Percentiles rank a stretch among this genome's conserved stretches.
phyloP scores from a whole-genome alignment of 2,797 vertebrate species.

The Gephyroberyx darwinii region DNA sequence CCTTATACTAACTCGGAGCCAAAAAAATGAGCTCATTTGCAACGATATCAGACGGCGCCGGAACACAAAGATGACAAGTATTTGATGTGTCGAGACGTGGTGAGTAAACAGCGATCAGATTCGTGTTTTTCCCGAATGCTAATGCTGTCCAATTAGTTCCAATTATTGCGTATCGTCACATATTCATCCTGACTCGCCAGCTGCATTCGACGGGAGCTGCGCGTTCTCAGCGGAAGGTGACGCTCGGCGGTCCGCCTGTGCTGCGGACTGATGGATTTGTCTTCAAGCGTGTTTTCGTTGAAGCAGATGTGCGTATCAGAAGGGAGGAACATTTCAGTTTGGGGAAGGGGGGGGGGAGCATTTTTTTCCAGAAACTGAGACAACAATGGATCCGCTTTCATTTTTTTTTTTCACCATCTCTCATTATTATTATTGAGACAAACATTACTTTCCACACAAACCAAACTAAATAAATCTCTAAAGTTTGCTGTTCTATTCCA shows the following conservation, averaged over 20 bases:
- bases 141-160: slow-evolving; percentile 71
- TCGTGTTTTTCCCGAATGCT: slow-evolving; percentile 21
- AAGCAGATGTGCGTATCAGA: slow-evolving; percentile 41
- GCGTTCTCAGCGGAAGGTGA: not conserved
- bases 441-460: slow-evolving; percentile 33
- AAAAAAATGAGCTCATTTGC: slow-evolving; percentile 60
- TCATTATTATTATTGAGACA: slow-evolving; percentile 1
- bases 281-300: slow-evolving; percentile 41
- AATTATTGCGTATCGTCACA: slow-evolving; percentile 62
- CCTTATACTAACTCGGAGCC: slow-evolving; percentile 8
- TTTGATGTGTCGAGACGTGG: slow-evolving; percentile 52
- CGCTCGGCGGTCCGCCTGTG: slow-evolving; percentile 4
- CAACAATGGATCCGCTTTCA: slow-evolving; percentile 4
- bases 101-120: slow-evolving; percentile 54
- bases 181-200: slow-evolving; percentile 50
- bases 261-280: slow-evolving; percentile 38
- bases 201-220: slow-evolving; percentile 38
- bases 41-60: slow-evolving; percentile 29
- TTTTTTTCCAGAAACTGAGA: not conserved
- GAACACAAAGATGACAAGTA: slow-evolving; percentile 51
- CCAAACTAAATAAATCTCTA: slow-evolving; percentile 19
- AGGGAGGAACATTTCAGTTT: slow-evolving; percentile 19
- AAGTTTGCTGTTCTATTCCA: no score
- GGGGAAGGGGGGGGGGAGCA: not conserved
- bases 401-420: slow-evolving; percentile 1